These are phyloP conservation scores for Stegastes partitus DNA, from an alignment of 2,113 vertebrate species.

Conservation along the genomic window DNA sequence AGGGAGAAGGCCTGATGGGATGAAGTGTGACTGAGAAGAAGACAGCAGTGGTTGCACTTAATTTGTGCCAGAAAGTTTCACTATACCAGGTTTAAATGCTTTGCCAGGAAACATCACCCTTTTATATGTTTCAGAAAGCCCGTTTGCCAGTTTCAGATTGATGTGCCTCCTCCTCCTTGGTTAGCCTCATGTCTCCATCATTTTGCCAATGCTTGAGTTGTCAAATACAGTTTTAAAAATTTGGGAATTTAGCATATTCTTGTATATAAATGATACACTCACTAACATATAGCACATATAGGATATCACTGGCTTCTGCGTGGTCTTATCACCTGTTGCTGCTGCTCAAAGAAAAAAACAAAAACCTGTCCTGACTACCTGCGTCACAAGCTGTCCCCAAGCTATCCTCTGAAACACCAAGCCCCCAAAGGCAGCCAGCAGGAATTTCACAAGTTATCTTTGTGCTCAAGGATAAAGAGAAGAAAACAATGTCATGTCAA, in stretches of 20 bases:
- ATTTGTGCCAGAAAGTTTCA: not conserved
- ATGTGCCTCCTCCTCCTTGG: not conserved
- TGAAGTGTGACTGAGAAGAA: not conserved
- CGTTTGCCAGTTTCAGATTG: not conserved
- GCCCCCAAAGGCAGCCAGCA: conserved; percentile 62
- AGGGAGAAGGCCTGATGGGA: not conserved
- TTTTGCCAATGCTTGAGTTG: no score
- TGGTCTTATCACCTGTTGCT: conserved; percentile 59
- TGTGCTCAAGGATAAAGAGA: conserved; percentile 73
- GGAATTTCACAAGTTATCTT: conserved; percentile 82
- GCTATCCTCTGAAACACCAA: conserved; percentile 52
- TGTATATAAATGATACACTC: not conserved
- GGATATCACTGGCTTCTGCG: not conserved
- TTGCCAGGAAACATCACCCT: not conserved
- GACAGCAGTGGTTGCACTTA: not conserved
- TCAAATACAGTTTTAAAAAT: not conserved
- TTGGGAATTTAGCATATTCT: not conserved
- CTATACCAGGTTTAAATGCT: not conserved
- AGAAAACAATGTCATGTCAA: conserved; percentile 67
- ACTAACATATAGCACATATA: not conserved
- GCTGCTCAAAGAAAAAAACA: conserved; percentile 22
- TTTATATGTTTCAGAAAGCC: not conserved
- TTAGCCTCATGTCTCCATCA: not conserved
- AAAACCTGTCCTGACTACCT: conserved; percentile 15
- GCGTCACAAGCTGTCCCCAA: conserved; percentile 66